A percentile compares a stretch with the other conserved stretches of the same genome.
phyloP scores from a whole-genome alignment of 2,888 invertebrate species.

The Phasia obesa region DNA sequence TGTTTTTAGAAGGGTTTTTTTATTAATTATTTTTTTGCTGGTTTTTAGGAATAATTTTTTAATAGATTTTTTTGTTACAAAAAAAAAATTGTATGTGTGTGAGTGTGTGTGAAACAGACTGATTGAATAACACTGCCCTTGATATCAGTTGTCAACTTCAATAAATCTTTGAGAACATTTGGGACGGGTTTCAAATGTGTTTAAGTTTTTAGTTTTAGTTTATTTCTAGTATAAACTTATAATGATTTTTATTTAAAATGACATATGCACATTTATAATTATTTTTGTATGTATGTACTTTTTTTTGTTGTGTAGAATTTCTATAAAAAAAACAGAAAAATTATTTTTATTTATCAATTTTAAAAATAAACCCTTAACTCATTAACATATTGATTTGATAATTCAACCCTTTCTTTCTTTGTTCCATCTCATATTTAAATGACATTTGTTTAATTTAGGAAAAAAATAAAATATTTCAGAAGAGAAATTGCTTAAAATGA shows the following conservation, averaged over 20 bases:
- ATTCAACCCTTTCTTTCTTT: conserved; percentile 65
- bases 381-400: conserved; percentile 65
- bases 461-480: conserved; percentile 10
- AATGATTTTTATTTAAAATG: conserved; percentile 68
- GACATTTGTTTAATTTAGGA: conserved; percentile 49
- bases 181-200: conserved; percentile 52
- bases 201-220: conserved; percentile 27
- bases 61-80: conserved; percentile 5
- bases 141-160: conserved; percentile 52
- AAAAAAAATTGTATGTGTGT: not conserved
- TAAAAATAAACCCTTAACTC: conserved; percentile 49
- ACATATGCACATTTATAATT: conserved; percentile 63
- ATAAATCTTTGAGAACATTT: conserved; percentile 45
- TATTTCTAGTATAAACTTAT: conserved; percentile 32
- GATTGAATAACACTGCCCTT: conserved; percentile 51
- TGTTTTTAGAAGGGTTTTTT: conserved; percentile 55
- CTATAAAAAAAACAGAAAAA: conserved; percentile 8
- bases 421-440: conserved; percentile 31
- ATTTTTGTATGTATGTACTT: conserved; percentile 11
- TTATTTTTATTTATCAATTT: conserved; percentile 5
- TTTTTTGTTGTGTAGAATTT: conserved; percentile 11
- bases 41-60: conserved; percentile 36
- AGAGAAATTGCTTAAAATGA: conserved; percentile 49
- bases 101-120: conserved; percentile 7
- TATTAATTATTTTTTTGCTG: conserved; percentile 43